Evolutionary conservation across 2,888 invertebrate genomes (phyloP).

Genomic region (Amphipyra berbera): DNA sequence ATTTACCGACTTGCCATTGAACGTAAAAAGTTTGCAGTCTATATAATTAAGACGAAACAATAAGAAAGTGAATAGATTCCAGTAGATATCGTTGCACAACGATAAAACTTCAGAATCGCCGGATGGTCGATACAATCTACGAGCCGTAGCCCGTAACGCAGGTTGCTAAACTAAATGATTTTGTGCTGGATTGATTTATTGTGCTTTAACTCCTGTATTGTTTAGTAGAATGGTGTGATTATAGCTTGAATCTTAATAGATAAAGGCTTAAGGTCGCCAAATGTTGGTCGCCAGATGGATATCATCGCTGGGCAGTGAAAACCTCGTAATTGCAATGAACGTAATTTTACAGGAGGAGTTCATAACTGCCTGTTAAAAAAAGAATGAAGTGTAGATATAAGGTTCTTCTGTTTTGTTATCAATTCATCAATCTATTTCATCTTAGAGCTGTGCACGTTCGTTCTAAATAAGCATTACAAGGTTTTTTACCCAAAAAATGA

Average conservation of each 20-base stretch:
- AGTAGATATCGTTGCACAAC: conserved; percentile 77
- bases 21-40: conserved; percentile 65
- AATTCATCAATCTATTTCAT: no score
- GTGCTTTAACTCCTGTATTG: conserved; percentile 62
- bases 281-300: background rate
- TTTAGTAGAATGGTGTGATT: conserved; percentile 51
- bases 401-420: no score
- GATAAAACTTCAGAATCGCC: conserved; percentile 81
- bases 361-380: no score
- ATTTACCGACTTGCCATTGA: conserved; percentile 72
- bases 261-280: conserved; percentile 9
- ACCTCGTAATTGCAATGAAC: no score
- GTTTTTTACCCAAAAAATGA: no score
- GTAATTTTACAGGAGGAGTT: no score
- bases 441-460: no score
- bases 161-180: conserved; percentile 79
- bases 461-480: no score
- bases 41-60: conserved; percentile 85
- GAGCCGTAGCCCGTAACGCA: conserved; percentile 67
- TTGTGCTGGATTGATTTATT: conserved; percentile 76
- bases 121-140: conserved; percentile 82
- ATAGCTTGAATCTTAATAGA: conserved; percentile 39
- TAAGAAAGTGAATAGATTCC: conserved; percentile 81
- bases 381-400: no score
- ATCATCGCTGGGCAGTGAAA: no score